Evolutionary conservation across 2,797 vertebrate species (phyloP).

Genomic region (Toxotes lorentzi): DNA sequence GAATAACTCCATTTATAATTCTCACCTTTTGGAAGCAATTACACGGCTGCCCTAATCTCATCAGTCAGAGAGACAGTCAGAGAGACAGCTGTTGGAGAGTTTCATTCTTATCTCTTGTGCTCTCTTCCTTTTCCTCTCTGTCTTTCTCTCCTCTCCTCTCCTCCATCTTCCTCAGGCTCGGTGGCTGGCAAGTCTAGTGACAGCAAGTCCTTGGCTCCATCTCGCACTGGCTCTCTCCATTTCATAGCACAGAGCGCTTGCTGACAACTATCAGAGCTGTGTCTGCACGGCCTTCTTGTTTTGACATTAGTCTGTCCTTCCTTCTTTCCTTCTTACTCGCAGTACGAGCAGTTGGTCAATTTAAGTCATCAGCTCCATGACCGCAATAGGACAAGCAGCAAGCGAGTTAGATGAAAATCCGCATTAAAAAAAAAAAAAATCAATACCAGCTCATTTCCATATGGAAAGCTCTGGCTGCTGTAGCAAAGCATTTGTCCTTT

Average conservation of each 20-base stretch:
- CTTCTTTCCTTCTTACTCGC: constrained; percentile 24
- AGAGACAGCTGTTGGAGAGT: constrained; percentile 77
- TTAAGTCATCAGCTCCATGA: constrained; percentile 49
- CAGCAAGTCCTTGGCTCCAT: constrained; percentile 78
- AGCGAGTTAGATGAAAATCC: constrained; percentile 66
- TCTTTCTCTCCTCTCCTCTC: constrained; percentile 65
- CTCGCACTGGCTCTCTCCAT: constrained; percentile 54
- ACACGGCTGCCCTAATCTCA: constrained; percentile 77
- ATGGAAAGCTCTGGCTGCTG: constrained; percentile 50
- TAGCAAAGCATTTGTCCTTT: constrained; percentile 39
- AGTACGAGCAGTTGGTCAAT: constrained; percentile 39
- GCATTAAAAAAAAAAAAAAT: constrained; percentile 59
- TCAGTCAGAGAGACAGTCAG: constrained; percentile 81
- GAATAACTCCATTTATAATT: constrained; percentile 72
- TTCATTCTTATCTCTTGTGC: constrained; percentile 80
- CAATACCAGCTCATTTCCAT: constrained; percentile 71
- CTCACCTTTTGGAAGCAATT: constrained; percentile 79
- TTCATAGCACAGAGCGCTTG: constrained; percentile 48
- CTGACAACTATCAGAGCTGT: constrained; percentile 59
- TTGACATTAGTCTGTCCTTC: constrained; percentile 43
- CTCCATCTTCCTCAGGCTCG: constrained; percentile 85
- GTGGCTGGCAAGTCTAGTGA: constrained; percentile 78
- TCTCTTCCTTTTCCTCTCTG: constrained; percentile 56
- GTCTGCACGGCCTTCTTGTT: constrained; percentile 44
- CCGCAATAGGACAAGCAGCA: constrained; percentile 40